Conservation (phyloP, 2,888 invertebrate genomes). For the Apamea crenata region DNA sequence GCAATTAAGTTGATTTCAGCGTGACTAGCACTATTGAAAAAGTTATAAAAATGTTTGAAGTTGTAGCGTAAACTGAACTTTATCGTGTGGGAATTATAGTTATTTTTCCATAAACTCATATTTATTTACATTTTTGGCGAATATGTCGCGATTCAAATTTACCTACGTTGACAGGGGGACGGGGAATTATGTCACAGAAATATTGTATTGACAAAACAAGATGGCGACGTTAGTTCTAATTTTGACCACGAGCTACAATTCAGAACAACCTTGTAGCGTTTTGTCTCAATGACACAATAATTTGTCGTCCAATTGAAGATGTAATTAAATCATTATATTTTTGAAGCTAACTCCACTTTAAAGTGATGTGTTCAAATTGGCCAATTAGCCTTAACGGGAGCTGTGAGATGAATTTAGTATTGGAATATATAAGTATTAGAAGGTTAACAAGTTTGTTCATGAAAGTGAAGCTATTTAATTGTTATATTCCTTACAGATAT, state of each 20-base stretch:
- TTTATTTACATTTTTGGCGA: too few species aligned
- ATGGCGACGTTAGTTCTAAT: background rate
- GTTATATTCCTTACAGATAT: conserved; percentile 62
- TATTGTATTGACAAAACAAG: background rate
- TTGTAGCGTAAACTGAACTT: too few species aligned
- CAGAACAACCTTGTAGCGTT: background rate
- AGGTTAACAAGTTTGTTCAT: conserved; percentile 58
- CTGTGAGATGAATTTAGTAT: conserved; percentile 86
- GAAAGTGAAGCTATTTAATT: conserved; percentile 59
- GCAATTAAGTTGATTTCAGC: too few species aligned
- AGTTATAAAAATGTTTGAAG: too few species aligned
- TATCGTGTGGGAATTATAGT: too few species aligned
- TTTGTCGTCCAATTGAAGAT: background rate
- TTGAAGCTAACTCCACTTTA: conserved; percentile 66
- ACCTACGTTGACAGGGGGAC: too few species aligned
- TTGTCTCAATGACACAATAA: background rate
- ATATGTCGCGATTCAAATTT: too few species aligned
- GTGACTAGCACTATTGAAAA: too few species aligned
- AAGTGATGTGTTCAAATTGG: conserved; percentile 85
- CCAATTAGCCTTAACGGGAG: conserved; percentile 87
- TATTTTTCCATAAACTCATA: too few species aligned
- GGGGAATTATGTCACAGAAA: background rate
- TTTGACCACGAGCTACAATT: background rate
- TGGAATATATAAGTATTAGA: conserved; percentile 70
- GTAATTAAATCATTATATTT: background rate